Conservation (phyloP, 2,797 vertebrate species). For the Tarsius wallacei region DNA sequence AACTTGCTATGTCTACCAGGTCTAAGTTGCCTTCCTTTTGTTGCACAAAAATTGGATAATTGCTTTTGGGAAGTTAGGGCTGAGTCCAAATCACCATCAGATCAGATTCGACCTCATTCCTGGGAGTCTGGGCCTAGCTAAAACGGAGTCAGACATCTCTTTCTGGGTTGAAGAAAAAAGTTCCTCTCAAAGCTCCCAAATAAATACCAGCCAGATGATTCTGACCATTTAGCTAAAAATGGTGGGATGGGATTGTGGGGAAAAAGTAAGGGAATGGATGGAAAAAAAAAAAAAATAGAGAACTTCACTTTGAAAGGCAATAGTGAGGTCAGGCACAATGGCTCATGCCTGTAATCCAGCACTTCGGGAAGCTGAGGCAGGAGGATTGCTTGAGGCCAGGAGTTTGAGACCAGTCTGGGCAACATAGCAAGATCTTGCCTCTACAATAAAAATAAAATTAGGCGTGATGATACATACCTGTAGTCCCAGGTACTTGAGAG, state of each 20-base stretch:
- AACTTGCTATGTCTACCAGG: not conserved
- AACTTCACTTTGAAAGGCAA: no score
- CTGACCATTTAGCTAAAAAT: slow-evolving; percentile 27
- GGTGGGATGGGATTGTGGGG: not conserved
- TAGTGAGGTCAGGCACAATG: no score
- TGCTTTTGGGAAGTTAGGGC: not conserved
- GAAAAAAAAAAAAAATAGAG: no score
- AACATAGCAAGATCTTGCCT: no score
- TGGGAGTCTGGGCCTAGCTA: not conserved
- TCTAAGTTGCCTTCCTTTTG: not conserved
- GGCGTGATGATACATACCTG: no score
- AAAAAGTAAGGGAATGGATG: not conserved
- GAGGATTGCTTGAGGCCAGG: no score
- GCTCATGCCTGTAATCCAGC: no score
- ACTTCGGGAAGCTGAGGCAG: no score
- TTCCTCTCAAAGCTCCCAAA: not conserved
- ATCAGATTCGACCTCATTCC: not conserved
- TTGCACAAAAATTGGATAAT: not conserved
- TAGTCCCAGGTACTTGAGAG: no score
- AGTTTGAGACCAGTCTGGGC: no score
- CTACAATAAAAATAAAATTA: no score
- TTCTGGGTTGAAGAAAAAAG: not conserved
- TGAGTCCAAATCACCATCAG: not conserved
- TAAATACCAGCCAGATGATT: slow-evolving; percentile 20
- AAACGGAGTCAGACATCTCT: not conserved